A percentile compares a stretch with the other conserved stretches of the same genome.
Conservation (phyloP, 2,888 invertebrate genomes). For the Rhimphoctona megacephalus region DNA sequence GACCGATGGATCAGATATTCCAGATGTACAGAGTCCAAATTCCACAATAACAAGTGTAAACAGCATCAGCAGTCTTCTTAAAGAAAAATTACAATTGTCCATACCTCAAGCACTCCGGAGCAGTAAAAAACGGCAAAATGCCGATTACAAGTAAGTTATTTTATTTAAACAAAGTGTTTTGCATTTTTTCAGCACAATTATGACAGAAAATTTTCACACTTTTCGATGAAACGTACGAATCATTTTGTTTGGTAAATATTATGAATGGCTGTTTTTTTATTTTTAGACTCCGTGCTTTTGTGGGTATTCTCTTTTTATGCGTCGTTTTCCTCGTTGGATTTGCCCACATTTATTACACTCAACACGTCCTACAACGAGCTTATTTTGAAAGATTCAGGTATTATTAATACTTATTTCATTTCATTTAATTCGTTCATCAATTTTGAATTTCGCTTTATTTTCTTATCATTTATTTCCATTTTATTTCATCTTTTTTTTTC, state of each 20-base stretch:
- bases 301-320: slow-evolving; percentile 92
- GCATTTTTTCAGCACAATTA: background rate
- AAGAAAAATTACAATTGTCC: slow-evolving; percentile 91
- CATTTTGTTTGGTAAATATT: background rate
- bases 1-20: slow-evolving; percentile 87
- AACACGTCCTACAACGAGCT: slow-evolving; percentile 92
- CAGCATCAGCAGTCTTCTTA: slow-evolving; percentile 92
- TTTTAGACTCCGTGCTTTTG: slow-evolving; percentile 92
- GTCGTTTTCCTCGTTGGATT: slow-evolving; percentile 93
- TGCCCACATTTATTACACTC: slow-evolving; percentile 93
- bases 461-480: background rate
- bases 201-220: background rate
- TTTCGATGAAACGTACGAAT: background rate
- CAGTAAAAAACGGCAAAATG: slow-evolving; percentile 81
- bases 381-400: slow-evolving; percentile 92
- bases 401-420: background rate
- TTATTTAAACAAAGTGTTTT: background rate
- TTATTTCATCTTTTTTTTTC: background rate
- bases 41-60: slow-evolving; percentile 94
- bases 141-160: slow-evolving; percentile 80
- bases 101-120: slow-evolving; percentile 82
- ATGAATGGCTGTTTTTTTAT: slow-evolving; percentile 15
- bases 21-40: slow-evolving; percentile 89
- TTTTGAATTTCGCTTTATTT: background rate
- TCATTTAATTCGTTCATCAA: no score